Evolutionary conservation across 2,888 invertebrate genomes (phyloP), one percentile per base, ranked within the genome.

Genomic region (Ormyrus labotus): DNA sequence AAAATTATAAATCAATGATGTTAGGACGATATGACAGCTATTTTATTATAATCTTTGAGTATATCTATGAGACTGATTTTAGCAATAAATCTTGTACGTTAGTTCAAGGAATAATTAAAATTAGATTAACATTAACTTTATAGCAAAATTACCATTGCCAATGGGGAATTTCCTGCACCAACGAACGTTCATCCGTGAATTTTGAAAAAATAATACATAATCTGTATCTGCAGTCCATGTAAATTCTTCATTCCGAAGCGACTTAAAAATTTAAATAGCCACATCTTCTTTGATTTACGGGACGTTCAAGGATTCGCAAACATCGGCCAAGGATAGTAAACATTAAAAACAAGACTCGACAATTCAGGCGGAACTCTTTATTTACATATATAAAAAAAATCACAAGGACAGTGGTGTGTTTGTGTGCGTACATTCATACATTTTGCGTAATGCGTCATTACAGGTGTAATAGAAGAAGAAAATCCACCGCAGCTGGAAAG

Each of bases 301-400:
- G 73, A 65, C 13, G 53, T 5, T 67, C 67, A 53, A 67, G 67
- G 67, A 19, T 53, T 2, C 8, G 51, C 1, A 34, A 50, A 34
- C 50, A 7, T 5, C 9, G 19, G 47, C 13, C 6, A 77, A 47
- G 34, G 63, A 57, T 11, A 55, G 45, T 50, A 9, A 65, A 65
- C 8, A 34, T 34, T 34, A 34, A 34, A 51, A 19, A 7, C 7
- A 48, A 63, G 50, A 34, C n/a, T 34, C 34, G 47, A n/a, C 7
- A 48, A 69, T 11, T 81, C 69, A 80, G 82, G 81, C 79, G 79
- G 79, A 83, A 83, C 76, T 82, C 81, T 87, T 87, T 87, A 87
- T 87, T 87, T 87, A 87, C 87, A 87, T 86, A 86, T 87, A 85
- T 74, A 74, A 74, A 80, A 69, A 85, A 86, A 87, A 87, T 87